Base-by-base conservation (phyloP, 2,888 invertebrate species). In the Orchestes rusci region DNA sequence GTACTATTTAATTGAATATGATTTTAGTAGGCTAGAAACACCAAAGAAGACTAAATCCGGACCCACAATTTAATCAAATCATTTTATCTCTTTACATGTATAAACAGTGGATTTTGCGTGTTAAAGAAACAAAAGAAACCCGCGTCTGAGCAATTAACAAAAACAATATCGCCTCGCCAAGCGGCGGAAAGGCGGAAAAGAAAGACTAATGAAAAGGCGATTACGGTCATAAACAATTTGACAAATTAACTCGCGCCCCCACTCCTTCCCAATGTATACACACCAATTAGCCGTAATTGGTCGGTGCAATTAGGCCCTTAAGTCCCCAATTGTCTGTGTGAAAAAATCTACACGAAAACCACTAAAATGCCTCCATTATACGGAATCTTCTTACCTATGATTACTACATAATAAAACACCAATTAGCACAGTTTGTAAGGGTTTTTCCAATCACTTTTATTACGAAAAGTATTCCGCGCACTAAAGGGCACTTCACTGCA, bases 191-290 rank as follows among this genome's bases (percentile, higher is more conserved):
- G 23, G 23, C 23, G 23, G 10, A 23, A 23, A 23, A 23, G 23
- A 48, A 47, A 43, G 42, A 34, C 43, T 47, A 48, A 46, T 48
- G 53, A 53, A 53, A 53, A 48, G 51, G 52, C 49, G 35, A 40
- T 50, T 53, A 52, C 47, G 53, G 50, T 53, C 53, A 52, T 53
- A 58, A 56, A 56, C 52, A 55, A 54, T 56, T 56, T 59, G 59
- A 61, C 61, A 62, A 63, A 64, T 63, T 61, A 60, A 53, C 53
- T 57, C 51, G 56, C 55, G 55, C 59, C 56, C 59, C 39, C 60
- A n/a, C 57, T 44, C 60, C 56, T 53, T 54, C 23, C 7, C 23
- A 48, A 56, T 62, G 62, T 63, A 60, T 61, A 64, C 62, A 63
- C 56, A 60, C 57, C 59, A 63, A 64, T 65, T 62, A 23, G 10